A percentile compares a stretch with the other conserved stretches of the same genome.
Conservation (phyloP, 2,888 invertebrate genomes). For the Sinopyrophorus schimmeli region DNA sequence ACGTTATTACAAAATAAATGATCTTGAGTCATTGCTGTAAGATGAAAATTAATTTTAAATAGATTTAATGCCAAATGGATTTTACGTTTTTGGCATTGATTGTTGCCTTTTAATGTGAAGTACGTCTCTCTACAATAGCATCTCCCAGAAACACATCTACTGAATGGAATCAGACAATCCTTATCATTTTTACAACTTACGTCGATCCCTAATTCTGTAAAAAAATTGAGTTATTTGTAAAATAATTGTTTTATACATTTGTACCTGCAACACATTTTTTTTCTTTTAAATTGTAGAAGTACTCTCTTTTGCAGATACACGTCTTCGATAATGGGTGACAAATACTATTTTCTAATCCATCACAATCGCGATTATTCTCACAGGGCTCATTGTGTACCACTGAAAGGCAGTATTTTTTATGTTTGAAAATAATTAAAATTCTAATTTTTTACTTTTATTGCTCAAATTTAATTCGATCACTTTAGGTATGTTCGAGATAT, state of each 20-base stretch:
- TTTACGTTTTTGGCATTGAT: conserved; percentile 27
- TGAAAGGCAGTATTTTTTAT: too few species aligned
- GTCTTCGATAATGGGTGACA: conserved; percentile 21
- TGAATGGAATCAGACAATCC: conserved; percentile 15
- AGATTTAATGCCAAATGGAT: not conserved
- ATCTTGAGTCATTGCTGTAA: conserved; percentile 27
- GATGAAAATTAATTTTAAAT: too few species aligned
- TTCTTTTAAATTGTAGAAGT: conserved; percentile 10
- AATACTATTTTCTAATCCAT: conserved; percentile 8
- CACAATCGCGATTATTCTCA: conserved; percentile 12
- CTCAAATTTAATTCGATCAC: too few species aligned
- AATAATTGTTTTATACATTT: too few species aligned
- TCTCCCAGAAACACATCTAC: conserved; percentile 13
- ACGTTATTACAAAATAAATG: conserved; percentile 20
- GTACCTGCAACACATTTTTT: conserved; percentile 21
- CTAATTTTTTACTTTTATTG: too few species aligned
- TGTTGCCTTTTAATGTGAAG: conserved; percentile 13
- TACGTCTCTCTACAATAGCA: conserved; percentile 28
- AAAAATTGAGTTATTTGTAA: not conserved
- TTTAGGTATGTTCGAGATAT: too few species aligned
- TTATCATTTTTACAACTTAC: conserved; percentile 10
- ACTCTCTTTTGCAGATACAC: conserved; percentile 30
- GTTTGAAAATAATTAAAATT: too few species aligned
- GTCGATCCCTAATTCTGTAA: conserved; percentile 20
- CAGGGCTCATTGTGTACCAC: too few species aligned